These are phyloP conservation scores for Phytoseiulus persimilis DNA, from an alignment of 2,888 invertebrate species.

Conservation along the genomic window DNA sequence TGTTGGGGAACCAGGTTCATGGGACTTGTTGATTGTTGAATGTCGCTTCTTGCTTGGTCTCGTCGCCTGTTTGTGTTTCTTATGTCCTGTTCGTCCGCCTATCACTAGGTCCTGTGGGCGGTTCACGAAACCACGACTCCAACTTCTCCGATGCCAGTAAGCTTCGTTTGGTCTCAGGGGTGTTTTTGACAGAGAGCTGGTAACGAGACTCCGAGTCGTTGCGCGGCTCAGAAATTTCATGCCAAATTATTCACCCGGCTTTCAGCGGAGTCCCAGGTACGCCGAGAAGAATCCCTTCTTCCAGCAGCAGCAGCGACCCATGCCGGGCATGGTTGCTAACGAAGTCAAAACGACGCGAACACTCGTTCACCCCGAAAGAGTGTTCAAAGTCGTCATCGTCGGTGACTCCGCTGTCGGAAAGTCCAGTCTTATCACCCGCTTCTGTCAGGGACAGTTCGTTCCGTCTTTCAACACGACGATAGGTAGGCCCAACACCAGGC, in stretches of 20 bases:
- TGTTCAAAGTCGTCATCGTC: slow-evolving; percentile 56
- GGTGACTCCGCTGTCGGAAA: slow-evolving; percentile 57
- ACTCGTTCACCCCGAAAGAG: slow-evolving; percentile 49
- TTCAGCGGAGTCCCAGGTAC: not conserved
- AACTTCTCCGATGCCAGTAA: slow-evolving; percentile 20
- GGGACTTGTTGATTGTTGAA: not conserved
- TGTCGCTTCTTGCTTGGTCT: not conserved
- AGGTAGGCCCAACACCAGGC: slow-evolving; percentile 47
- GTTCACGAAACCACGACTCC: slow-evolving; percentile 33
- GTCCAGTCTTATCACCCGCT: slow-evolving; percentile 55
- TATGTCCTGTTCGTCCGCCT: not conserved
- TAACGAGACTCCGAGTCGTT: not conserved
- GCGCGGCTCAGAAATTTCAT: not conserved
- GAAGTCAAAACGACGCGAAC: not conserved
- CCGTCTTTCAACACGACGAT: slow-evolving; percentile 55
- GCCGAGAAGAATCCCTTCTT: not conserved
- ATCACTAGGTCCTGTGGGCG: slow-evolving; percentile 31
- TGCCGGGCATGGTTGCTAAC: not conserved
- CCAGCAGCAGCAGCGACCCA: not conserved
- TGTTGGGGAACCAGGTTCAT: not conserved
- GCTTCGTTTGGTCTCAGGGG: not conserved
- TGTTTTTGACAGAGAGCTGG: not conserved
- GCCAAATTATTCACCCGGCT: not conserved
- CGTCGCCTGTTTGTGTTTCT: not conserved
- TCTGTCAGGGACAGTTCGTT: slow-evolving; percentile 54